Percentiles rank a stretch among this genome's conserved stretches.
phyloP scores from a whole-genome alignment of 2,797 vertebrate genomes.

The Brachymystax lenok region DNA sequence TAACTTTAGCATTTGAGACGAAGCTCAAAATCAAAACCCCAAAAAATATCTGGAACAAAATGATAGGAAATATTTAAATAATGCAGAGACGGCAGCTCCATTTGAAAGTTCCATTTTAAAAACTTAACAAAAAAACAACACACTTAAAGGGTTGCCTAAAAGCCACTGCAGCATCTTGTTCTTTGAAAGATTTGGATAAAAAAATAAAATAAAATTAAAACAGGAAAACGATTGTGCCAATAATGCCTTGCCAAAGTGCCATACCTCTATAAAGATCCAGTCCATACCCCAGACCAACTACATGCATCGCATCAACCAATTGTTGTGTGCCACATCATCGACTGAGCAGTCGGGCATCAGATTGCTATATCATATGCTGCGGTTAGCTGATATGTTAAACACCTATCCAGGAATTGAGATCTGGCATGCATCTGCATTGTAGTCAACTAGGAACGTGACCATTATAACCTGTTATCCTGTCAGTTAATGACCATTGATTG shows the following conservation, averaged over 20 bases:
- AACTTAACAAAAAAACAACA: conserved; percentile 27
- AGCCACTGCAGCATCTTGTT: conserved; percentile 35
- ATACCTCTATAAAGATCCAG: too few relatives aligned
- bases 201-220: conserved; percentile 39
- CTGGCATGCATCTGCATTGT: not conserved
- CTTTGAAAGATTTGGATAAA: not conserved
- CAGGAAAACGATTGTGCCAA: conserved; percentile 15
- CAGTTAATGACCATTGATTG: conserved; percentile 30
- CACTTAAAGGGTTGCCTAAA: conserved; percentile 8
- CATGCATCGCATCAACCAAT: not conserved
- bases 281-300: not conserved
- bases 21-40: conserved; percentile 48
- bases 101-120: conserved; percentile 44
- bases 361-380: not conserved
- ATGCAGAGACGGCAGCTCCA: conserved; percentile 30
- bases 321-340: not conserved
- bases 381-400: not conserved
- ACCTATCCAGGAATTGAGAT: not conserved
- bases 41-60: conserved; percentile 36
- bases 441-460: not conserved
- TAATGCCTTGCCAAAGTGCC: conserved; percentile 53
- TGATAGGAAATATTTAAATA: conserved; percentile 21
- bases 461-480: conserved; percentile 36
- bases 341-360: not conserved
- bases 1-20: conserved; percentile 61